These are phyloP conservation scores for Mylabris phalerata DNA, from an alignment of 1,140 invertebrate species.

Conservation along the genomic window DNA sequence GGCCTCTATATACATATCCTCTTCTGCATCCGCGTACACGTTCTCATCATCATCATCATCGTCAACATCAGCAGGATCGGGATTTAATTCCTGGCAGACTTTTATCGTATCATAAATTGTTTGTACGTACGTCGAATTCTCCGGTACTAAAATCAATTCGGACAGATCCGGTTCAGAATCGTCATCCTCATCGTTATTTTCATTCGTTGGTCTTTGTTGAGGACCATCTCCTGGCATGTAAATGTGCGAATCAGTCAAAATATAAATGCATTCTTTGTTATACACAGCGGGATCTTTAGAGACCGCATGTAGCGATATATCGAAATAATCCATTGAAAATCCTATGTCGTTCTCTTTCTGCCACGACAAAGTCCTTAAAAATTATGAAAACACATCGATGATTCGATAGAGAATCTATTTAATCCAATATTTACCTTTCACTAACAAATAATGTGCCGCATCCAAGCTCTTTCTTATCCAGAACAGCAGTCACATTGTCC, in stretches of 20 bases:
- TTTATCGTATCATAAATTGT: conserved; percentile 63
- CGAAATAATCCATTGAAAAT: conserved; percentile 64
- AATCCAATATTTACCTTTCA: conserved; percentile 30
- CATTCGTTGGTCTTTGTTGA: neutral
- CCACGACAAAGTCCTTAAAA: conserved; percentile 57
- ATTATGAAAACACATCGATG: conserved; percentile 13
- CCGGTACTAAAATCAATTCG: conserved; percentile 62
- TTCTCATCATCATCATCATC: conserved; percentile 36
- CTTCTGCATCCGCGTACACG: conserved; percentile 34
- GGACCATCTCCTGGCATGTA: conserved; percentile 45
- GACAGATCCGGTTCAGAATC: conserved; percentile 47
- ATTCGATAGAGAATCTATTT: neutral
- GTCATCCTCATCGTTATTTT: conserved; percentile 38
- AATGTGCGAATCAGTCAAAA: conserved; percentile 61
- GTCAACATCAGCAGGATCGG: conserved; percentile 37
- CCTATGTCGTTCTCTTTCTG: conserved; percentile 51
- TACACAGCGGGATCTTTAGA: conserved; percentile 59
- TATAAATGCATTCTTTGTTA: conserved; percentile 61
- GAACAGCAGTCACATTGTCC: conserved; percentile 28
- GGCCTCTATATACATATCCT: conserved; percentile 27
- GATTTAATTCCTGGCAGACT: conserved; percentile 52
- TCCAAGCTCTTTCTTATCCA: conserved; percentile 38
- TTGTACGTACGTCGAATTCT: conserved; percentile 51
- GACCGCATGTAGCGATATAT: conserved; percentile 68
- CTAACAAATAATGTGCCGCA: conserved; percentile 36